Percentiles rank a stretch among this genome's conserved stretches.
Evolutionary conservation across 2,888 invertebrate genomes (phyloP).

Genomic region (Phragmatobia fuliginosa): DNA sequence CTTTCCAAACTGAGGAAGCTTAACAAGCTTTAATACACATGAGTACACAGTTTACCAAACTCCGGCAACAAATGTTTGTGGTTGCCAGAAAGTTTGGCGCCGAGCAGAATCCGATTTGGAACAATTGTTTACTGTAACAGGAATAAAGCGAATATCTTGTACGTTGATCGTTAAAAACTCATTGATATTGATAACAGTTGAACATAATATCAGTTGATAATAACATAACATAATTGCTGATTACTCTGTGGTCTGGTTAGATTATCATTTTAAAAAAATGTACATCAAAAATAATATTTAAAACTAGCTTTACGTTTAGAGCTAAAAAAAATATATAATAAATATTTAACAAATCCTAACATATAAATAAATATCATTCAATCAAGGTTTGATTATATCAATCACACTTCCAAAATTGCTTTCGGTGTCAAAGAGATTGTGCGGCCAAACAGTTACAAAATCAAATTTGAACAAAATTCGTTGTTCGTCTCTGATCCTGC

Average conservation of each 20-base stretch:
- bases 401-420: constrained; percentile 30
- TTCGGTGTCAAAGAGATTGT: constrained; percentile 34
- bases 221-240: too few species aligned
- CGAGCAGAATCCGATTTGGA: neutral
- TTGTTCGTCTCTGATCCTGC: constrained; percentile 33
- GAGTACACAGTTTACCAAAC: neutral
- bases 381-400: constrained; percentile 34
- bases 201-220: too few species aligned
- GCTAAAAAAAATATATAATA: neutral
- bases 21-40: neutral
- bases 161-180: neutral
- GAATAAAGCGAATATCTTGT: neutral
- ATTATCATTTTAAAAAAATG: too few species aligned
- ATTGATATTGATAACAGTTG: neutral
- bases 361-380: constrained; percentile 23
- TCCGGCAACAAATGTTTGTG: neutral
- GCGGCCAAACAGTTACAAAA: constrained; percentile 29
- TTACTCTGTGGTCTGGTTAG: neutral
- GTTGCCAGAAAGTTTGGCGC: neutral
- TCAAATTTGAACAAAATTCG: constrained; percentile 34
- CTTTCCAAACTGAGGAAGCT: neutral
- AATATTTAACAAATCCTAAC: constrained; percentile 12
- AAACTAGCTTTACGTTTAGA: neutral
- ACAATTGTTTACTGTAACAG: neutral
- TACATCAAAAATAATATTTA: neutral